phyloP scores from a whole-genome alignment of 2,888 invertebrate genomes.

The Drosophila mimica region DNA sequence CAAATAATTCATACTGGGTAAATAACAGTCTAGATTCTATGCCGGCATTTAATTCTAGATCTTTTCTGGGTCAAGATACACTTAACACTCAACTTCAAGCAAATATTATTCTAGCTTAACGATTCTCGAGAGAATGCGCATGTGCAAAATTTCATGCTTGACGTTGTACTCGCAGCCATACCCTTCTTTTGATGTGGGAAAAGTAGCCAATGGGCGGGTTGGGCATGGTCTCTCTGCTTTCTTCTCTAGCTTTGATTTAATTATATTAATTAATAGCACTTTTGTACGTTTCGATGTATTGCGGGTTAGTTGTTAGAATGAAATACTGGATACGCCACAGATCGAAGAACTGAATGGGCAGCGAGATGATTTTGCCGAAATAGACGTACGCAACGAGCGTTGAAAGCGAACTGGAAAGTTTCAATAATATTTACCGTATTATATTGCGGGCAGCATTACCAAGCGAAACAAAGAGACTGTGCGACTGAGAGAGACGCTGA shows the following conservation, averaged over 20 bases:
- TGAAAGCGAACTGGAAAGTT: constrained; percentile 76
- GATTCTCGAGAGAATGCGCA: constrained; percentile 3
- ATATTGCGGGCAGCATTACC: constrained; percentile 41
- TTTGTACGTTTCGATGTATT: constrained; percentile 10
- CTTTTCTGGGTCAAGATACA: constrained; percentile 43
- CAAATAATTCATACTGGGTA: constrained; percentile 1
- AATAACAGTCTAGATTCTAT: constrained; percentile 1
- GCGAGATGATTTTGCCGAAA: constrained; percentile 10
- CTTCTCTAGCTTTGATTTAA: neutral
- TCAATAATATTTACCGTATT: constrained; percentile 70
- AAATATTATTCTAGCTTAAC: constrained; percentile 5
- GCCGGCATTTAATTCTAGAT: neutral
- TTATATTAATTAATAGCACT: constrained; percentile 3
- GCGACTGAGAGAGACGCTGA: neutral
- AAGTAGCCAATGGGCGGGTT: constrained; percentile 79
- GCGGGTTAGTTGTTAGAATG: neutral
- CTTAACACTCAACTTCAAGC: constrained; percentile 16
- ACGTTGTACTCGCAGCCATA: constrained; percentile 37
- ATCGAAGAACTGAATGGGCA: constrained; percentile 16
- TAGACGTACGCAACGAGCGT: constrained; percentile 61
- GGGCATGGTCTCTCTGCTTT: constrained; percentile 62
- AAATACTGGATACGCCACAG: constrained; percentile 3
- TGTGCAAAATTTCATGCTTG: neutral
- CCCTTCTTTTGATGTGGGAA: constrained; percentile 76
- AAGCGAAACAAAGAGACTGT: constrained; percentile 25